phyloP scores from a whole-genome alignment of 2,113 vertebrate genomes.

The Catharus minimus region DNA sequence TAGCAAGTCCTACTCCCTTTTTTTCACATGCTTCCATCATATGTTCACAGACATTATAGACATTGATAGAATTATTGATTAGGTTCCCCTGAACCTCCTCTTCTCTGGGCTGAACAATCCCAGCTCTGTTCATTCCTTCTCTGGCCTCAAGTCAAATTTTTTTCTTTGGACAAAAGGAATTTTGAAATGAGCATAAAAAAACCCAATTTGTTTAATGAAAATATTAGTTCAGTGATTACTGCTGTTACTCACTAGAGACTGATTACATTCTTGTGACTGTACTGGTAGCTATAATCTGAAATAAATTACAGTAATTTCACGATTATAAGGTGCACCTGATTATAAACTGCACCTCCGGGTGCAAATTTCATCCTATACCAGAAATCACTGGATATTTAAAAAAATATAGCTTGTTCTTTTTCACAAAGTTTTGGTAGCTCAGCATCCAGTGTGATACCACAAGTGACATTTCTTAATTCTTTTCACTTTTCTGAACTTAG shows the following conservation, averaged over 20 bases:
- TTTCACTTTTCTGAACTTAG: neutral
- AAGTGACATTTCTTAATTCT: neutral
- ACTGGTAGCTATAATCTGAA: neutral
- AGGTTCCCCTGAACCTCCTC: neutral
- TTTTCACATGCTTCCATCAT: neutral
- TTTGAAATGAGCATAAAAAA: neutral
- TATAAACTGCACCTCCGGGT: too few species aligned
- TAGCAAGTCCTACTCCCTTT: neutral
- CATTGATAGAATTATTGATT: neutral
- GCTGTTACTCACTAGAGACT: neutral
- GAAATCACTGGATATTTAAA: neutral
- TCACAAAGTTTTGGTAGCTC: neutral
- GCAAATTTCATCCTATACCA: neutral
- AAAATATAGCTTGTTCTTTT: rapidly evolving
- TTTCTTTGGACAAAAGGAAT: neutral
- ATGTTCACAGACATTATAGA: neutral
- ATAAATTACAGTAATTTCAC: neutral
- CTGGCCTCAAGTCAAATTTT: neutral
- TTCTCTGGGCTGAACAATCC: neutral
- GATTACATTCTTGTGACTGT: neutral
- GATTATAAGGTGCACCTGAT: too few species aligned
- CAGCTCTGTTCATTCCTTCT: neutral
- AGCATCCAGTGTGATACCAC: neutral
- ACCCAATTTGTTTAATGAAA: neutral
- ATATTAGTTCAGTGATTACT: neutral